Base-by-base conservation (phyloP, 2,888 invertebrate species). In the Alsophila aescularia region DNA sequence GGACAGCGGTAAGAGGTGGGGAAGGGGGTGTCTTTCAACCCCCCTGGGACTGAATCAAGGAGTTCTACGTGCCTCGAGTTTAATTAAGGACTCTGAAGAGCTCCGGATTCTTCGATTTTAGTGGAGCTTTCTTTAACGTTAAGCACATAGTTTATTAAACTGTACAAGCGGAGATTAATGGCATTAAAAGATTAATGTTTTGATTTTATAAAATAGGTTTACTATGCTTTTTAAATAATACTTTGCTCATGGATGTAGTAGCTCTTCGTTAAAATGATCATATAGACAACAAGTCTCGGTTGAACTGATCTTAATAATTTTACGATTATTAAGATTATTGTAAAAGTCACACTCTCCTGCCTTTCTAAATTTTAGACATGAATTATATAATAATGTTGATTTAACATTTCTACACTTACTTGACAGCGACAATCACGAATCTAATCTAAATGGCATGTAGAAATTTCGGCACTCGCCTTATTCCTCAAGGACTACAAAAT, bases 31-130 rank as follows among this genome's bases (percentile, higher is more conserved):
- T 75, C 37, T 49, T 40, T 27, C 75, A 68, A 73, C 72, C 72
- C 62, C 65, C 70, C 77, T 79, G 88, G 81, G 85, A 85, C 85
- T 89, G 90, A 90, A 90, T 90, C 90, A 90, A 90, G 90, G 90
- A 90, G 87, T 81, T 83, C 76, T 90, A 90, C 90, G 90, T 90
- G 90, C 86, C 75, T 74, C 70, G 90, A 83, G 86, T 90, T 90
- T 90, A 90, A 90, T 90, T 90, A 90, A 90, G 87, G 89, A 84
- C 85, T 81, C 81, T 64, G 61, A 73, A 76, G 83, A 82, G 83
- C 81, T 83, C 79, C 75, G 79, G 81, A 86, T 86, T 64, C 88
- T 89, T 90, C 90, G 90, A 90, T 90, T 90, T 90, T 85, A 89
- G 87, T 83, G 79, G 82, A 82, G 79, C 85, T 85, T 85, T 82